These are phyloP conservation scores for Stictonetta naevosa DNA, from an alignment of 2,113 vertebrate genomes.

Conservation along the genomic window DNA sequence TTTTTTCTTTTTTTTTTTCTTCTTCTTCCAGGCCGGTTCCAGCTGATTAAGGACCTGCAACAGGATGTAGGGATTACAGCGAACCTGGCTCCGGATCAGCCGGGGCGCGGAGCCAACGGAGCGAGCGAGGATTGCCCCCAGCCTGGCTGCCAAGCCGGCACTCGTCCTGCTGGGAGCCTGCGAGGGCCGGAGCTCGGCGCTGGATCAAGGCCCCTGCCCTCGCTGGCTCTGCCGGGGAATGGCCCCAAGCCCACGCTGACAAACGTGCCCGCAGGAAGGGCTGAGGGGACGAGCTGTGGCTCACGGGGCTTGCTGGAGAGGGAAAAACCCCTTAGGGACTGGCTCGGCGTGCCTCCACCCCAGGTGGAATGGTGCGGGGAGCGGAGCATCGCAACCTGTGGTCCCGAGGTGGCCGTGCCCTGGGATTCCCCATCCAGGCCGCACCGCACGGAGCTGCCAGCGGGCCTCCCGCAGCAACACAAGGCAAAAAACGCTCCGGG, in stretches of 20 bases:
- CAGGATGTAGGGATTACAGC: conserved; percentile 83
- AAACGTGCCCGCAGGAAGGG: neutral
- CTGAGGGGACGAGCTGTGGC: neutral
- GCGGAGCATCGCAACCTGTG: neutral
- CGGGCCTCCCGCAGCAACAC: neutral
- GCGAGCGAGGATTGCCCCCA: conserved; percentile 56
- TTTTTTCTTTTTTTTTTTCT: neutral
- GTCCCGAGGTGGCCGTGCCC: neutral
- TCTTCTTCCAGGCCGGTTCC: conserved; percentile 65
- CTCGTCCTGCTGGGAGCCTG: conserved; percentile 30
- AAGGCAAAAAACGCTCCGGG: conserved; percentile 7
- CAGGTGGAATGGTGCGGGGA: neutral
- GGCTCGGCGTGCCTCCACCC: neutral
- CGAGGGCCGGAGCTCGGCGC: neutral
- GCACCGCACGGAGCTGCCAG: neutral
- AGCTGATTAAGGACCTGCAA: conserved; percentile 83
- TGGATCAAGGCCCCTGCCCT: conserved; percentile 31
- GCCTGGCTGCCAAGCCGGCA: conserved; percentile 59
- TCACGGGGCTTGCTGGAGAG: neutral
- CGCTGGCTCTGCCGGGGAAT: neutral
- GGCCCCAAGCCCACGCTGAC: conserved; percentile 28
- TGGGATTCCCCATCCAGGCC: neutral
- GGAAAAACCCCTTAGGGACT: neutral
- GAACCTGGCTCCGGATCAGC: conserved; percentile 77
- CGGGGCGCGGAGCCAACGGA: conserved; percentile 73